A percentile compares a stretch with the other conserved stretches of the same genome.
phyloP scores from a whole-genome alignment of 2,888 invertebrate genomes.

The Sycophila texana region DNA sequence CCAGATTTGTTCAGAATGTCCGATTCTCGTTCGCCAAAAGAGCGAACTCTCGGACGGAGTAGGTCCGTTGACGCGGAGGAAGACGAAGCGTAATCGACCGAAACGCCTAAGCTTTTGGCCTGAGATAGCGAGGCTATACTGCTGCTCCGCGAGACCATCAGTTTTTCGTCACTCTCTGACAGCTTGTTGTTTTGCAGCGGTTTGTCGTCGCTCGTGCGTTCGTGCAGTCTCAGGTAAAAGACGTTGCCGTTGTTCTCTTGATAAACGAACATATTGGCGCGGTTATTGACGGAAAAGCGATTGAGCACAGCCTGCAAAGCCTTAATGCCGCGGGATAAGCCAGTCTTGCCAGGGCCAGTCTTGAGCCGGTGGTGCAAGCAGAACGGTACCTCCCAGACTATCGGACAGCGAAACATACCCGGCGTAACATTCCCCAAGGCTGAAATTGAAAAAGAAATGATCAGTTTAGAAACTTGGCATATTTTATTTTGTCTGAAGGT shows the following conservation, averaged over 20 bases:
- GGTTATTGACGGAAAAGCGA: conserved; percentile 83
- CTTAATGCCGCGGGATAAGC: conserved; percentile 80
- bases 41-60: conserved; percentile 78
- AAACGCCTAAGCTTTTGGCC: conserved; percentile 61
- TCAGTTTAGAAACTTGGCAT: neutral
- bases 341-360: conserved; percentile 79
- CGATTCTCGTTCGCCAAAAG: conserved; percentile 79
- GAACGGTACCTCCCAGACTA: conserved; percentile 85
- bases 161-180: conserved; percentile 72
- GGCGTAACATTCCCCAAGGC: conserved; percentile 69
- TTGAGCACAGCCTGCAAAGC: conserved; percentile 82
- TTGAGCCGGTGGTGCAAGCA: conserved; percentile 84
- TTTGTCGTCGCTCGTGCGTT: conserved; percentile 71
- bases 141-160: conserved; percentile 73
- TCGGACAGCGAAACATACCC: conserved; percentile 85
- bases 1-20: conserved; percentile 77
- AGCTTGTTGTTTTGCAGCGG: conserved; percentile 69
- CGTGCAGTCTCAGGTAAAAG: conserved; percentile 78
- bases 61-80: conserved; percentile 58
- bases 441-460: conserved; percentile 8
- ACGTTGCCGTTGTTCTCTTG: conserved; percentile 81
- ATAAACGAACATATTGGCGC: conserved; percentile 87
- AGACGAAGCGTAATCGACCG: conserved; percentile 56
- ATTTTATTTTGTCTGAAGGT: neutral
- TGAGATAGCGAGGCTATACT: conserved; percentile 72